Evolutionary conservation across 2,888 invertebrate genomes (phyloP).

Genomic region (Caenorhabditis afra): DNA sequence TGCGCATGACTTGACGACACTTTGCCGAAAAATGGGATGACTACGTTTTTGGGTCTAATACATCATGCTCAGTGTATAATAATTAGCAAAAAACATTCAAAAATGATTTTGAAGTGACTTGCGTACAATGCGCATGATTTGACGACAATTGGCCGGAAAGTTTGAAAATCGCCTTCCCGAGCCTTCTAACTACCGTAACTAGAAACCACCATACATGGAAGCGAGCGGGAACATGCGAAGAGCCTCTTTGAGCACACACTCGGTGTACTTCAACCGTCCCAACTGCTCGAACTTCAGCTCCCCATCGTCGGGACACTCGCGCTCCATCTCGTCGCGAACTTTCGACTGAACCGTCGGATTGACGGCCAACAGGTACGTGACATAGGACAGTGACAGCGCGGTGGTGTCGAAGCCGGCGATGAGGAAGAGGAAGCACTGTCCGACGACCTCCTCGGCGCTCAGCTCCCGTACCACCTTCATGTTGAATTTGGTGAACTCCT

Average conservation of each 20-base stretch:
- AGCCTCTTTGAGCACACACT: slow-evolving; percentile 65
- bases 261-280: slow-evolving; percentile 64
- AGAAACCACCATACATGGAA: too few relatives aligned
- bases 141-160: too few relatives aligned
- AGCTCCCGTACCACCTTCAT: slow-evolving; percentile 16
- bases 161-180: too few relatives aligned
- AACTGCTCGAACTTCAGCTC: slow-evolving; percentile 57
- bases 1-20: too few relatives aligned
- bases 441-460: slow-evolving; percentile 79
- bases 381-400: slow-evolving; percentile 82
- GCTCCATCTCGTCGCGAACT: slow-evolving; percentile 59
- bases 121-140: too few relatives aligned
- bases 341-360: slow-evolving; percentile 77
- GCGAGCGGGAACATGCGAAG: slow-evolving; percentile 65
- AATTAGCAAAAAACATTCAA: too few relatives aligned
- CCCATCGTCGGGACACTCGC: slow-evolving; percentile 44
- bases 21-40: too few relatives aligned
- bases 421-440: slow-evolving; percentile 82
- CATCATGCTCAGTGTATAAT: too few relatives aligned
- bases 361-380: slow-evolving; percentile 81
- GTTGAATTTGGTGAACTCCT: slow-evolving; percentile 23
- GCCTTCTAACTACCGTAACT: too few relatives aligned
- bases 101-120: too few relatives aligned
- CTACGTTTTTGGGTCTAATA: too few relatives aligned
- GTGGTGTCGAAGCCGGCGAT: slow-evolving; percentile 83